Percentiles rank a stretch among this genome's conserved stretches.
Conservation (phyloP, 2,113 vertebrate species). For the Macrotus californicus region DNA sequence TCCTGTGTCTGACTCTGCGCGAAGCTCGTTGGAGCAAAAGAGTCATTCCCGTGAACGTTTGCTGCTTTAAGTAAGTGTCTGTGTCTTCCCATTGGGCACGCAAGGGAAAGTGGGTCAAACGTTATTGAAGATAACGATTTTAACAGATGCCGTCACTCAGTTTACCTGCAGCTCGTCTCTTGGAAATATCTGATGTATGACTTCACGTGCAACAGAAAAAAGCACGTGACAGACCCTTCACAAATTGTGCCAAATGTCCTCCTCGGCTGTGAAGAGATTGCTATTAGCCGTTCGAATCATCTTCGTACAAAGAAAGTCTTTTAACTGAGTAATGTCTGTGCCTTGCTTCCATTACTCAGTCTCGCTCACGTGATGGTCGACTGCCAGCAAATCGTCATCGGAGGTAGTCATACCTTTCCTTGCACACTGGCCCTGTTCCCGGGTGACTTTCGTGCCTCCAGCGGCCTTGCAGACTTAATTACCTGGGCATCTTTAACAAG, state of each 20-base stretch:
- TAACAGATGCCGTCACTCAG: background rate
- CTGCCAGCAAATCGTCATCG: too few species aligned
- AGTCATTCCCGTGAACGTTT: background rate
- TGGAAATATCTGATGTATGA: background rate
- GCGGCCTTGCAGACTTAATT: background rate
- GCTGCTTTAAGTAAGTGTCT: background rate
- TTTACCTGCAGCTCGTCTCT: background rate
- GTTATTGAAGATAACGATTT: background rate
- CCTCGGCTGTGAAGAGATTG: background rate
- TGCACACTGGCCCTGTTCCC: background rate
- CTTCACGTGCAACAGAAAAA: background rate
- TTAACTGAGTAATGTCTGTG: background rate
- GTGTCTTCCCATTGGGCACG: fast-evolving
- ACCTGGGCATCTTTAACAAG: background rate
- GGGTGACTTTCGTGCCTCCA: background rate
- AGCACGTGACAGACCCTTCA: background rate
- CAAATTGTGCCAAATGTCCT: background rate
- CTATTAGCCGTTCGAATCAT: background rate
- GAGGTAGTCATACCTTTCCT: background rate
- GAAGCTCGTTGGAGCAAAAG: background rate
- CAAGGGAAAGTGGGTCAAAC: background rate
- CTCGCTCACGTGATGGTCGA: background rate
- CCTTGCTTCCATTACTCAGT: background rate
- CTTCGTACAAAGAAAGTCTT: background rate
- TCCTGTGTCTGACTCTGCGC: background rate